Evolutionary conservation across 2,113 vertebrate genomes (phyloP).

Genomic region (Odontesthes bonariensis): DNA sequence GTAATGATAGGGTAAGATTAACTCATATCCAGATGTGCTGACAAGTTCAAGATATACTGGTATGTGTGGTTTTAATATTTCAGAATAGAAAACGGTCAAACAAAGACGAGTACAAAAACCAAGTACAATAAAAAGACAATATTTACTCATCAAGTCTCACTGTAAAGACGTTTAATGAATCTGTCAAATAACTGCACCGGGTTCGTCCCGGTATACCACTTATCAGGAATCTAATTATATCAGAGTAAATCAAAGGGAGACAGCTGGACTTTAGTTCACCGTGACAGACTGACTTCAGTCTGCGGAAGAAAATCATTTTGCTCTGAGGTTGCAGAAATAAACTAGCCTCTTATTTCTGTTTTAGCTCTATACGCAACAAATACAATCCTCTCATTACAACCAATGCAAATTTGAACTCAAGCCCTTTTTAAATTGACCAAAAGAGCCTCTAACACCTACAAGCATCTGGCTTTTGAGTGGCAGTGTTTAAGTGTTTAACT

Average conservation of each 20-base stretch:
- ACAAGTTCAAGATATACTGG: too few relatives aligned
- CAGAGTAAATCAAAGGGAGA: constrained; percentile 2
- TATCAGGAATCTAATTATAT: too few relatives aligned
- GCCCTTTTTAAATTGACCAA: too few relatives aligned
- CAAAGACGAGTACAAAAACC: not conserved
- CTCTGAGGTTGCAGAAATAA: not conserved
- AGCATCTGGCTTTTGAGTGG: too few relatives aligned
- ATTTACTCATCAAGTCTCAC: not conserved
- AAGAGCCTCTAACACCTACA: too few relatives aligned
- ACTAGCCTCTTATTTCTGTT: constrained; percentile 9
- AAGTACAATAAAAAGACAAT: not conserved
- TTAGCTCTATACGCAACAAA: constrained; percentile 32
- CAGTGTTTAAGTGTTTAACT: too few relatives aligned
- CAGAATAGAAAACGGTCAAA: too few relatives aligned
- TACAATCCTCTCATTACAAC: constrained; percentile 21
- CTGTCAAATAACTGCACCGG: not conserved
- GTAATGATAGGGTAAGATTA: not conserved
- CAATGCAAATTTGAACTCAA: not conserved
- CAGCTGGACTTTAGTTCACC: not conserved
- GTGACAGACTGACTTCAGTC: not conserved
- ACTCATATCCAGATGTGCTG: not conserved
- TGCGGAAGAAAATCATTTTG: not conserved
- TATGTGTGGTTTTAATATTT: too few relatives aligned
- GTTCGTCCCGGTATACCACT: too few relatives aligned
- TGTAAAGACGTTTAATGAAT: not conserved